These are phyloP conservation scores for Mythimna pallens DNA, from an alignment of 2,888 invertebrate genomes.

Conservation along the genomic window DNA sequence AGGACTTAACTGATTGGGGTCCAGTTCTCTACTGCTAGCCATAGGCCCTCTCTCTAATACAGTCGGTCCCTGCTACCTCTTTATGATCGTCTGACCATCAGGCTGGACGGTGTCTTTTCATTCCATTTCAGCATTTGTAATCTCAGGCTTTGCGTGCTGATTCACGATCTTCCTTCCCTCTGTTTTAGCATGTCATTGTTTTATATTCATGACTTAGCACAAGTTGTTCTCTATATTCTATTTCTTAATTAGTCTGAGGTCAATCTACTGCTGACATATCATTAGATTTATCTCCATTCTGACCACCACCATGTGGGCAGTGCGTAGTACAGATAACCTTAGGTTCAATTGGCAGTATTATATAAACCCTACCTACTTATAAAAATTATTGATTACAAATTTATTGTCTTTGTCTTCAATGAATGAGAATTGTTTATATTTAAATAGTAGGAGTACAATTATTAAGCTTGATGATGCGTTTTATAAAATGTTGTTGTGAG, in stretches of 20 bases:
- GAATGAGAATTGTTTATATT: conserved; percentile 44
- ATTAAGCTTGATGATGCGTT: conserved; percentile 24
- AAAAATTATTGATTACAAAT: conserved; percentile 12
- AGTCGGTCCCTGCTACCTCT: no score
- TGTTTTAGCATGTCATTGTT: neutral
- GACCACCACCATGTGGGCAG: conserved; percentile 36
- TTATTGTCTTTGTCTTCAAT: conserved; percentile 51
- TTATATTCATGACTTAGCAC: neutral
- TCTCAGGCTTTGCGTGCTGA: neutral
- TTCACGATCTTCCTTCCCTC: neutral
- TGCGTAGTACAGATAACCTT: conserved; percentile 32
- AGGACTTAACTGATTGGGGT: no score
- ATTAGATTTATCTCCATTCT: conserved; percentile 2
- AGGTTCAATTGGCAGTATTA: conserved; percentile 24
- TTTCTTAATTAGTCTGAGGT: conserved; percentile 11
- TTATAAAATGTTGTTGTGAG: conserved; percentile 7
- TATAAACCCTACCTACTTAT: conserved; percentile 26
- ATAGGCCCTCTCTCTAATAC: no score
- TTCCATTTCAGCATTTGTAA: neutral
- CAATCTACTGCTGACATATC: conserved; percentile 14
- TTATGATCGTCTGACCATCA: no score
- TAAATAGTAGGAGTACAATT: conserved; percentile 25
- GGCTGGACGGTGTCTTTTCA: no score
- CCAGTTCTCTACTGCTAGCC: no score
- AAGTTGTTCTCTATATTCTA: neutral